Evolutionary conservation across 2,113 vertebrate species (phyloP).

Genomic region (Chionomys nivalis): DNA sequence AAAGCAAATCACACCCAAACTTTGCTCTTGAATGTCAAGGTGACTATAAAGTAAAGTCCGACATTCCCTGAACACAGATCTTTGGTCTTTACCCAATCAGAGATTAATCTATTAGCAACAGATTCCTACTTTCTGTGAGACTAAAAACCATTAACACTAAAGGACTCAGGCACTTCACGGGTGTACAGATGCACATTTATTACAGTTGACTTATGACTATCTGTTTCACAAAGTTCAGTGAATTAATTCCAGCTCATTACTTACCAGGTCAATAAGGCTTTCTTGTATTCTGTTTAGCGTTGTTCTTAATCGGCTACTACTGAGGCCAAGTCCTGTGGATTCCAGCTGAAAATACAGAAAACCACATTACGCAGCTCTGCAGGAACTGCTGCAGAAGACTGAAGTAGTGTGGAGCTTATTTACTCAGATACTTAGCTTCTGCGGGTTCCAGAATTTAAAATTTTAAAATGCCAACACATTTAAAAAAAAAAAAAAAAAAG

Average conservation of each 20-base stretch:
- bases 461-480: constrained; percentile 15
- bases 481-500: not conserved
- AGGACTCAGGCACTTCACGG: not conserved
- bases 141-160: not conserved
- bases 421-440: not conserved
- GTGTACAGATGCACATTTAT: not conserved
- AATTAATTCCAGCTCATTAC: constrained; percentile 68
- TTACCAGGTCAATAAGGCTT: constrained; percentile 97
- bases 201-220: not conserved
- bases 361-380: not conserved
- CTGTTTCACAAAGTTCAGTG: constrained; percentile 24
- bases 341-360: constrained; percentile 90
- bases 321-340: constrained; percentile 95
- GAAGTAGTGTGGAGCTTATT: not conserved
- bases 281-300: constrained; percentile 98
- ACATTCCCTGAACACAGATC: not conserved
- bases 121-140: not conserved
- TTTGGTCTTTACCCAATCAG: not conserved
- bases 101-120: not conserved
- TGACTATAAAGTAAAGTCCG: not conserved
- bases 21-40: not conserved
- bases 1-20: not conserved
- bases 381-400: not conserved
- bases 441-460: constrained; percentile 29
- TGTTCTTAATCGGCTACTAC: constrained; percentile 96